These are phyloP conservation scores for Baryphthengus martii DNA, from an alignment of 2,113 vertebrate genomes.

Conservation along the genomic window DNA sequence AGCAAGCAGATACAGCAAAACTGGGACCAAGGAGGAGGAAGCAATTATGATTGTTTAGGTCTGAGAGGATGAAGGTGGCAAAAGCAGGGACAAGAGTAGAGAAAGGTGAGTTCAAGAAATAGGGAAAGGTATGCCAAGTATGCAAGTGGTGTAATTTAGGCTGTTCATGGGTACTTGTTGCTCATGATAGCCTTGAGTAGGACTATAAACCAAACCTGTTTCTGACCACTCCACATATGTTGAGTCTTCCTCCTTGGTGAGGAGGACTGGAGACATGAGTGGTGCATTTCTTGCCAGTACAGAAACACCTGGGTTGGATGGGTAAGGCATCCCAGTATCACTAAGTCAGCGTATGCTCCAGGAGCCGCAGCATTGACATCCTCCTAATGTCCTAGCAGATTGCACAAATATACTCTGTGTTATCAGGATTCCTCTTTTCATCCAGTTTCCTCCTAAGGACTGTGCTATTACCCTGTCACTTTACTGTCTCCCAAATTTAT, in stretches of 20 bases:
- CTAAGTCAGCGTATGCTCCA: neutral
- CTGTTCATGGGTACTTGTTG: neutral
- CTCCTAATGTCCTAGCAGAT: neutral
- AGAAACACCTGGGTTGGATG: neutral
- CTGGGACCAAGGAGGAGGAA: neutral
- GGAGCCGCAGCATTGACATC: fast-evolving
- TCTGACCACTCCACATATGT: neutral
- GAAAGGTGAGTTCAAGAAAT: neutral
- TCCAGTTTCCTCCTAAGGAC: neutral
- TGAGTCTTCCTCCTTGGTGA: neutral
- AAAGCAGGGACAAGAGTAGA: neutral
- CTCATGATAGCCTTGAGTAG: neutral
- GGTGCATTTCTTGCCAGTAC: neutral
- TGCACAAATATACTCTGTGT: neutral
- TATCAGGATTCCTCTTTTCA: neutral
- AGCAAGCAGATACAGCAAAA: neutral
- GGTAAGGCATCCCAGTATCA: neutral
- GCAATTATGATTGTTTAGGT: neutral
- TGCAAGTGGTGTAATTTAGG: fast-evolving
- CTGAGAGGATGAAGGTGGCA: neutral
- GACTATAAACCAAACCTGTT: neutral
- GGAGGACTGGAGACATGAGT: neutral
- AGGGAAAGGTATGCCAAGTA: neutral
- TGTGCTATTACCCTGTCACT: neutral
- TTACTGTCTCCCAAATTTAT: neutral